Conservation (phyloP, 2,888 invertebrate genomes). For the Nebria brevicollis region DNA sequence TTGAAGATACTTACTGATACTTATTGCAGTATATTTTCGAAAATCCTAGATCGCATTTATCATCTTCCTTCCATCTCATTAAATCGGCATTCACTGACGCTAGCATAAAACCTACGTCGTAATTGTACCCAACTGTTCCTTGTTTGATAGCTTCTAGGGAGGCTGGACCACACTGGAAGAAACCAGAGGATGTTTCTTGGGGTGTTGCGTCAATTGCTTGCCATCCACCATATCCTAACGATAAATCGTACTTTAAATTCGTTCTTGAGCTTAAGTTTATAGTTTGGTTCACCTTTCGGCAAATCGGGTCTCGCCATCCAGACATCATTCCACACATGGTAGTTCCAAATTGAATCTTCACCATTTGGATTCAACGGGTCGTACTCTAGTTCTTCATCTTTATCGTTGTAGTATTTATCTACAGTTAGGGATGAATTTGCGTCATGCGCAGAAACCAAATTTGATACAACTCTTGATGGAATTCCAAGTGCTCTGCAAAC, state of each 20-base stretch:
- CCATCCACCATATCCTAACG: constrained; percentile 83
- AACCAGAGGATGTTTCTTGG: constrained; percentile 78
- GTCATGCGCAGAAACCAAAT: constrained; percentile 87
- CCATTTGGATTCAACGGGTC: constrained; percentile 75
- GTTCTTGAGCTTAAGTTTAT: neutral
- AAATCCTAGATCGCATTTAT: constrained; percentile 71
- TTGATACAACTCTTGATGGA: constrained; percentile 83
- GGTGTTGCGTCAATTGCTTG: constrained; percentile 89
- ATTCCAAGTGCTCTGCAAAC: constrained; percentile 84
- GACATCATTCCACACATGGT: constrained; percentile 89
- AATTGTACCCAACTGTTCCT: constrained; percentile 78
- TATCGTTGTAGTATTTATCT: constrained; percentile 78
- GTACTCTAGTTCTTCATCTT: constrained; percentile 72
- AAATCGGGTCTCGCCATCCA: constrained; percentile 87
- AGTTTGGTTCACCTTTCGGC: constrained; percentile 65
- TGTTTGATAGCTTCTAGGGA: constrained; percentile 80
- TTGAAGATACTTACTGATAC: constrained; percentile 71
- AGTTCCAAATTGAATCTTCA: constrained; percentile 87
- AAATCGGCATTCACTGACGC: constrained; percentile 87
- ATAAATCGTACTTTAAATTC: neutral
- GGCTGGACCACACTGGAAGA: constrained; percentile 83
- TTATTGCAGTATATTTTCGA: constrained; percentile 77
- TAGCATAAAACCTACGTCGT: constrained; percentile 81
- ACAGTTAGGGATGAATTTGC: constrained; percentile 81
- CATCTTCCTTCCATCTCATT: constrained; percentile 80